Evolutionary conservation across 2,113 vertebrate genomes (phyloP).

Genomic region (Pardalotus punctatus): DNA sequence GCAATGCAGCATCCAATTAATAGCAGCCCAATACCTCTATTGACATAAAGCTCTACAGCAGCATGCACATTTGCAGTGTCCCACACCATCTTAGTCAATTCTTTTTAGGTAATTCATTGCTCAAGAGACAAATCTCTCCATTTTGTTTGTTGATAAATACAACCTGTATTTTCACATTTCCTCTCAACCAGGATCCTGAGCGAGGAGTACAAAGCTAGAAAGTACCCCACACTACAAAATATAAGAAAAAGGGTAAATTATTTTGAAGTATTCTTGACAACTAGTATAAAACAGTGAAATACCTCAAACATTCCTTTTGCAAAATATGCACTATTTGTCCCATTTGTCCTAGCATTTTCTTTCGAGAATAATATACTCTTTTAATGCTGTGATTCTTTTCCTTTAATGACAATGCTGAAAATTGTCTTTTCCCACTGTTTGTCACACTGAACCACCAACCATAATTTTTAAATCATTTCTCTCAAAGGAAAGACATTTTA

Average conservation of each 20-base stretch:
- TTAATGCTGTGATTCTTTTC: not conserved
- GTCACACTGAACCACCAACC: not conserved
- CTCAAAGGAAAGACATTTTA: not conserved
- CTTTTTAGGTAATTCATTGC: not conserved
- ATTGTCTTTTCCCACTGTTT: not conserved
- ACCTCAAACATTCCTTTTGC: not conserved
- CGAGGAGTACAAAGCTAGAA: not conserved
- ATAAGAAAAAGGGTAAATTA: not conserved
- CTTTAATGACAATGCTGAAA: not conserved
- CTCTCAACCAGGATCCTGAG: not conserved
- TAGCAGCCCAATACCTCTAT: not conserved
- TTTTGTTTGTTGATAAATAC: not conserved
- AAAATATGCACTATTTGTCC: not conserved
- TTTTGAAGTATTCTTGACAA: not conserved
- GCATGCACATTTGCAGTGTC: not conserved
- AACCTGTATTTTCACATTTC: not conserved
- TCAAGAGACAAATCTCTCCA: not conserved
- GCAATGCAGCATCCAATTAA: not conserved
- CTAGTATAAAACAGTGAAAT: not conserved
- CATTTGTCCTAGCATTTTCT: not conserved
- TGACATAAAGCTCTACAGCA: not conserved
- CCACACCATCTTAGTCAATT: not conserved
- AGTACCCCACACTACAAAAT: not conserved
- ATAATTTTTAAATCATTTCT: not conserved
- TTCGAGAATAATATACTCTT: not conserved